phyloP scores from a whole-genome alignment of 2,113 vertebrate species.

The Xiphophorus couchianus region DNA sequence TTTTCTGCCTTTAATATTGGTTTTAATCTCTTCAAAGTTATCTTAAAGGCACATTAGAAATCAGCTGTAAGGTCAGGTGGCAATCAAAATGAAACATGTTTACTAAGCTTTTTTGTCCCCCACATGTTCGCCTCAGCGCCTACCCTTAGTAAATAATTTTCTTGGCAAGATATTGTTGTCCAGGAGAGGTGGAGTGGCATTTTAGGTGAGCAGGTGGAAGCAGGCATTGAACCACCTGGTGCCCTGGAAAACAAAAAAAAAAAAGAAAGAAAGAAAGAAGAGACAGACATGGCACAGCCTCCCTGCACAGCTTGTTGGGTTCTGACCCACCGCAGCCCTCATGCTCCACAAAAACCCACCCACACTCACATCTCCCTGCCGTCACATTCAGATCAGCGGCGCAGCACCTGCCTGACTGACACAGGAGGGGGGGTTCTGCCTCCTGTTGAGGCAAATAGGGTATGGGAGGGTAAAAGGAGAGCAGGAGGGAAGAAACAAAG shows the following conservation, averaged over 20 bases:
- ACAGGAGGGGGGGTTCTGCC: conserved; percentile 47
- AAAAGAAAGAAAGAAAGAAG: neutral
- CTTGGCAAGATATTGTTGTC: conserved; percentile 48
- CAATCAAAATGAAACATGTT: conserved; percentile 40
- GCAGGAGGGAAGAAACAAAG: conserved; percentile 51
- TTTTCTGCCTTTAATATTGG: neutral
- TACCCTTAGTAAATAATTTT: conserved; percentile 55
- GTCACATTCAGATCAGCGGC: conserved; percentile 61
- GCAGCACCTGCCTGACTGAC: conserved; percentile 42
- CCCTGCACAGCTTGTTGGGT: conserved; percentile 80
- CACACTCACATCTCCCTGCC: conserved; percentile 21
- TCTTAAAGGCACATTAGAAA: conserved; percentile 71
- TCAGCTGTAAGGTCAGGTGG: conserved; percentile 30
- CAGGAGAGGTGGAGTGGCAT: conserved; percentile 49
- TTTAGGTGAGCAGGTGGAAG: conserved; percentile 66
- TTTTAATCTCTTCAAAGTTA: conserved; percentile 69
- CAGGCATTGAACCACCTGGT: conserved; percentile 74
- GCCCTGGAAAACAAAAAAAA: conserved; percentile 19
- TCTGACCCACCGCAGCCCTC: conserved; percentile 72
- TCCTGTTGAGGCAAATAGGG: conserved; percentile 48
- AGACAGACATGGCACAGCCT: conserved; percentile 23
- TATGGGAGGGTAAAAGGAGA: conserved; percentile 56
- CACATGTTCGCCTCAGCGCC: conserved; percentile 40
- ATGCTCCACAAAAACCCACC: conserved; percentile 21
- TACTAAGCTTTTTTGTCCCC: conserved; percentile 63